These are phyloP conservation scores for Contarinia nasturtii DNA, from an alignment of 1,140 invertebrate species.

Conservation along the genomic window DNA sequence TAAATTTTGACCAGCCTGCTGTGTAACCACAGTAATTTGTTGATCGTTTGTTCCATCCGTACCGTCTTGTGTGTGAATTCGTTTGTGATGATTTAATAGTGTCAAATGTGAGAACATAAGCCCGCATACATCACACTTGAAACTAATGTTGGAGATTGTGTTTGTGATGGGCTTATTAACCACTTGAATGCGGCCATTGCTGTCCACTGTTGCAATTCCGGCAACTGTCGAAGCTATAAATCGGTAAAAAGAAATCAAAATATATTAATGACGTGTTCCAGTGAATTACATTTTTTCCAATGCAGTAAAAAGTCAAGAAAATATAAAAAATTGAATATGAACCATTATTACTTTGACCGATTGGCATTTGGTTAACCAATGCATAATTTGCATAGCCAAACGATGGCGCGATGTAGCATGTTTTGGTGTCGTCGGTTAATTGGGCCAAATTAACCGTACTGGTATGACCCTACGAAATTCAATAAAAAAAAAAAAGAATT, in stretches of 20 bases:
- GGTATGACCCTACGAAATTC: conserved; percentile 15
- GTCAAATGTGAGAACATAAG: conserved; percentile 61
- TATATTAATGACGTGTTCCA: background rate
- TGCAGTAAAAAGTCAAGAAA: no score
- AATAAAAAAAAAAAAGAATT: background rate
- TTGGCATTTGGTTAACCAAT: conserved; percentile 38
- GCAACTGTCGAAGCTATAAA: conserved; percentile 17
- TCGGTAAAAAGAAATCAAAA: background rate
- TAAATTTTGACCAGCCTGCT: conserved; percentile 12
- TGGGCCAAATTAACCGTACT: conserved; percentile 43
- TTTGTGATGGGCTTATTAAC: conserved; percentile 28
- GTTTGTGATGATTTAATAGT: conserved; percentile 60
- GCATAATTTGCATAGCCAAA: conserved; percentile 46
- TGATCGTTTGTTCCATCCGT: conserved; percentile 12
- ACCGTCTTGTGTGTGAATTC: conserved; percentile 43
- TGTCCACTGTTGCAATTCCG: conserved; percentile 21
- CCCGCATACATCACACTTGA: conserved; percentile 71
- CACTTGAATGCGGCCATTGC: conserved; percentile 21
- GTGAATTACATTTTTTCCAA: background rate
- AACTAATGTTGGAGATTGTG: conserved; percentile 57
- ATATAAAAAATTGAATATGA: conserved; percentile 10
- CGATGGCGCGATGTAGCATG: conserved; percentile 47
- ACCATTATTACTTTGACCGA: conserved; percentile 27
- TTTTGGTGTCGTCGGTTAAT: conserved; percentile 38
- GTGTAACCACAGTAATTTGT: conserved; percentile 14